Base-by-base conservation (phyloP, 2,888 invertebrate genomes). In the Saturnia pavonia region DNA sequence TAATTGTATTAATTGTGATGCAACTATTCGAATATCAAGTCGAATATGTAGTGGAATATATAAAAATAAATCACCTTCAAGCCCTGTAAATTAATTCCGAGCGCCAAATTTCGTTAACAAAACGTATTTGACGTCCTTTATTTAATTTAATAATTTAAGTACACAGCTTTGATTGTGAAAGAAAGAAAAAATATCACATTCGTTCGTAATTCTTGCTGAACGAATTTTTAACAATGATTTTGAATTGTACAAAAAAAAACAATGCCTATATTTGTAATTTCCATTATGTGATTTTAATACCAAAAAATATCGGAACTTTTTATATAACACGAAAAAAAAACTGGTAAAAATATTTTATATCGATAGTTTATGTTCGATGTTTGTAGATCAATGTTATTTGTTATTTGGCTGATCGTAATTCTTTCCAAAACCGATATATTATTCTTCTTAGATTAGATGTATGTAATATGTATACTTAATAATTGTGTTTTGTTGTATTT, bases 301-400 rank as follows among this genome's bases (percentile, higher is more conserved):
- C 14, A 27, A 25, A 25, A 25, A 27, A 14, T 11, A 22, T n/a
- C n/a, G 7, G 4, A 6, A 4, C 48, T 48, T 16, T 0, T 48
- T 48, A 48, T 16, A 48, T 45, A 12, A 16, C 14, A 2, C 4
- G 16, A 14, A 3, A 25, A 9, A 57, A 57, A 57, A 57, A 25
- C 14, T 11, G 22, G 9, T 25, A 25, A 57, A 25, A 54, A 54
- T n/a, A n/a, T 8, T 1, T 16, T 16, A 51, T 51, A 22, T 22
- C 54, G 54, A 11, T 54, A 54, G 34, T 34, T 63, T 40, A 40
- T 65, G 7, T 65, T 65, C 19, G 40, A n/a, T 65, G 65, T 65
- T 65, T 40, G 65, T 65, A 65, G 65, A 40, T 65, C 34, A 16
- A 65, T 65, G 65, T 65, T 65, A 34, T 65, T 12, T 65, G 65